Conservation (phyloP, 1,140 invertebrate genomes). For the Scaptomyza hsui region DNA sequence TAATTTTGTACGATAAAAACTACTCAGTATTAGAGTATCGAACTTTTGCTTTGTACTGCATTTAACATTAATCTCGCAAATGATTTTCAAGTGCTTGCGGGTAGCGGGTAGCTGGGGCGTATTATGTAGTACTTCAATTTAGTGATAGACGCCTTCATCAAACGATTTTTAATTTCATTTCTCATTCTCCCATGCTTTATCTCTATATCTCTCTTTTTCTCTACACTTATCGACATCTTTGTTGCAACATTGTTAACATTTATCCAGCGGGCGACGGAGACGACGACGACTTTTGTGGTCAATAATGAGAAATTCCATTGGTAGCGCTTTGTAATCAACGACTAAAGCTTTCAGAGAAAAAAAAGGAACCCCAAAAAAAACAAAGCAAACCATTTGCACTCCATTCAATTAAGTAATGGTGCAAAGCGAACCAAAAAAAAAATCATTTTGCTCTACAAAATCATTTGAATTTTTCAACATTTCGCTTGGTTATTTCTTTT, state of each 20-base stretch:
- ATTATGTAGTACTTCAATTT: slow-evolving; percentile 41
- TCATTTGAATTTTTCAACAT: slow-evolving; percentile 76
- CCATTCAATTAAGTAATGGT: slow-evolving; percentile 77
- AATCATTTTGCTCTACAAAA: slow-evolving; percentile 42
- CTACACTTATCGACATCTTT: not conserved
- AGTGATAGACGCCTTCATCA: slow-evolving; percentile 52
- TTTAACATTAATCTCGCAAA: slow-evolving; percentile 69
- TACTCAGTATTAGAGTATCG: slow-evolving; percentile 10
- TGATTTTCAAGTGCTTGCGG: slow-evolving; percentile 48
- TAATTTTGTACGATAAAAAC: slow-evolving; percentile 59
- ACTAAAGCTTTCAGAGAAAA: slow-evolving; percentile 18
- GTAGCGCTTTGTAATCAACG: slow-evolving; percentile 57
- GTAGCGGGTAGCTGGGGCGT: too few species aligned
- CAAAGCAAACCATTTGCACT: slow-evolving; percentile 72
- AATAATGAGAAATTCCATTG: slow-evolving; percentile 80
- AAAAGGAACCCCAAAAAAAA: slow-evolving; percentile 38
- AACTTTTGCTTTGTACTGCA: slow-evolving; percentile 48
- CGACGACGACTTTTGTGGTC: slow-evolving; percentile 71
- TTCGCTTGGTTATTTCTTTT: slow-evolving; percentile 14
- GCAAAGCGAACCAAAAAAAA: slow-evolving; percentile 26
- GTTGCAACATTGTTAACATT: slow-evolving; percentile 65
- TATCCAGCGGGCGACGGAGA: slow-evolving; percentile 5
- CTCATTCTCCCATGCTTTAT: not conserved
- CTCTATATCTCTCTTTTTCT: not conserved
- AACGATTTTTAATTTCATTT: slow-evolving; percentile 79